Base-by-base conservation (phyloP, 2,888 invertebrate genomes). In the Oxyteleia sp. region DNA sequence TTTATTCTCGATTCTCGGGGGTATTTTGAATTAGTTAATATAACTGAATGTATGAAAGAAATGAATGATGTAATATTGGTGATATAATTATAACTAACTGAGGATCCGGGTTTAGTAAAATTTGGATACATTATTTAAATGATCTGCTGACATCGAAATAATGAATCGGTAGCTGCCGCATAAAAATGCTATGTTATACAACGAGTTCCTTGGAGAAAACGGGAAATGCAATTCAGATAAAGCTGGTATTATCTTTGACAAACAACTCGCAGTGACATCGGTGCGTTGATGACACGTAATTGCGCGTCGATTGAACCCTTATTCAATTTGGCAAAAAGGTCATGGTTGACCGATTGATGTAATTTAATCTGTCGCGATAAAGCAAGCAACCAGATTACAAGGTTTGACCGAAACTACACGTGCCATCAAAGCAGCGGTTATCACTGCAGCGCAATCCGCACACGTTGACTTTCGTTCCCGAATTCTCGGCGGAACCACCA, bases 161-260 rank as follows among this genome's bases (percentile, higher is more conserved):
- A 78, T 68, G 68, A 69, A 69, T 68, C 68, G 20, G 29, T 41
- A 16, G 32, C 23, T 66, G 43, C 32, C 61, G 20, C 13, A 68
- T 29, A 55, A 53, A 38, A 41, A 38, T 29, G 66, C 11, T 64
- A 53, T 2, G 43, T 61, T 71, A 51, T 15, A 49, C 38, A 23
- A 55, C 35, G 20, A 43, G 59, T 78, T 78, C 63, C 63, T 41
- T 20, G 29, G 63, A 78, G 78, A 78, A 78, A 63, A 47, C 78
- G 78, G 78, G 61, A 61, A 57, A 11, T 13, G 35, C 57, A 47
- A 7, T 26, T 45, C 20, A 53, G 15, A 68, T 23, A 38, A 38
- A 11, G 53, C 13, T 15, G 10, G 0, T 15, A 41, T 29, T 68
- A 53, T 53, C 51, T 26, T 23, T 11, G n/a, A 13, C 43, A 55